Conservation (phyloP, 2,888 invertebrate genomes). For the Stenodema calcarata region DNA sequence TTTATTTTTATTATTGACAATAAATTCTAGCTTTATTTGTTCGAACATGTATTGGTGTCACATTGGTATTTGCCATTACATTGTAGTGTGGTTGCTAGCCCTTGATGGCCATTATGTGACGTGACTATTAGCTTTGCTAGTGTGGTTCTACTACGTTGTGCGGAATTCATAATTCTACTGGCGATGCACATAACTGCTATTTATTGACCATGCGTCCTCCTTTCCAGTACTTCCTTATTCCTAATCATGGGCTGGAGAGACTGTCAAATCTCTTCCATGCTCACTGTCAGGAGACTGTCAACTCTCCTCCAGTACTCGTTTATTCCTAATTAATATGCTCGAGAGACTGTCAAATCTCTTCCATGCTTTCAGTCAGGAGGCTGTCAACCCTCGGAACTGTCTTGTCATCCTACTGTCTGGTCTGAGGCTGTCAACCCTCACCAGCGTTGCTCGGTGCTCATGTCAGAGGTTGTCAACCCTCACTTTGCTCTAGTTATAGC, state of each 20-base stretch:
- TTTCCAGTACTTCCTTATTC: not conserved
- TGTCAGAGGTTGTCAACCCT: not conserved
- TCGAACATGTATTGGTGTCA: not conserved
- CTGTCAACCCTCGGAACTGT: not conserved
- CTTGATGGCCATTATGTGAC: not conserved
- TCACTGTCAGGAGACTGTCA: too few relatives aligned
- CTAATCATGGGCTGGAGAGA: not conserved
- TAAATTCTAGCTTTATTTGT: too few relatives aligned
- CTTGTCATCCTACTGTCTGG: not conserved
- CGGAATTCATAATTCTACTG: not conserved
- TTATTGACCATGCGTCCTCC: not conserved
- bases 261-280: too few relatives aligned
- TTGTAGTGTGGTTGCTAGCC: not conserved
- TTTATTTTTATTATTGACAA: too few relatives aligned
- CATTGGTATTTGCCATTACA: too few relatives aligned
- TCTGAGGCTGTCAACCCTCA: constrained; percentile 16
- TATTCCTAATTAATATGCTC: not conserved
- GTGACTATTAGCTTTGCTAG: not conserved
- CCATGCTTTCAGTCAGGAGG: too few relatives aligned
- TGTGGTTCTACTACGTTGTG: not conserved
- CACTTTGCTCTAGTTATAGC: not conserved
- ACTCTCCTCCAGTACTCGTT: too few relatives aligned
- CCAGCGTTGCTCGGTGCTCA: not conserved
- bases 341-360: too few relatives aligned
- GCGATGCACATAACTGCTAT: not conserved